Evolutionary conservation across 2,888 invertebrate genomes (phyloP).

Genomic region (Strigamia transsilvanica): DNA sequence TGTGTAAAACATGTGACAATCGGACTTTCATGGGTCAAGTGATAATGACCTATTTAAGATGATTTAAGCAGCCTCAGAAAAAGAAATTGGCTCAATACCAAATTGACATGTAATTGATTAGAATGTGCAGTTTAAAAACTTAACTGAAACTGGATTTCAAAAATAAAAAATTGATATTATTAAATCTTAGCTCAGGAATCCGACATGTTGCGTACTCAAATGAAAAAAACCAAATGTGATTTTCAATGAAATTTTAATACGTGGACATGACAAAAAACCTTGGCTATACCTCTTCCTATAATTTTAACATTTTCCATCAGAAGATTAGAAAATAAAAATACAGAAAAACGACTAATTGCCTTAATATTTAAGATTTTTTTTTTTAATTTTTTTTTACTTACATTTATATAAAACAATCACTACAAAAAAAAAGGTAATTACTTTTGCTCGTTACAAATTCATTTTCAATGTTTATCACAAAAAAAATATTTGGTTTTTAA

Average conservation of each 20-base stretch:
- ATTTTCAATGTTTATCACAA: not conserved
- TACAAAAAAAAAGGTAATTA: constrained; percentile 11
- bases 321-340: constrained; percentile 26
- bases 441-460: constrained; percentile 14
- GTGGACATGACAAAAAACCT: constrained; percentile 35
- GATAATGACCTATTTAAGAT: not conserved
- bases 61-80: not conserved
- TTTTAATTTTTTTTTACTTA: constrained; percentile 16
- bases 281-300: constrained; percentile 27
- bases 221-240: constrained; percentile 22
- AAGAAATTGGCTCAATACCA: not conserved
- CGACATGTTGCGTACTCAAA: not conserved
- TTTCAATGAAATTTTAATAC: constrained; percentile 35
- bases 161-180: not conserved
- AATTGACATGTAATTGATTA: not conserved
- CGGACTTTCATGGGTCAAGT: constrained; percentile 1
- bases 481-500: not conserved
- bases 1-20: not conserved
- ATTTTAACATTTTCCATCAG: constrained; percentile 32
- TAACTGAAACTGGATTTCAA: too few species aligned
- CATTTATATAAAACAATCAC: constrained; percentile 35
- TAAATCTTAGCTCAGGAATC: not conserved
- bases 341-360: constrained; percentile 25
- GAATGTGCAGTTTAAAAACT: too few species aligned
- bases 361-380: constrained; percentile 10